These are phyloP conservation scores for Melieria omissa DNA, from an alignment of 2,888 invertebrate genomes.

Conservation along the genomic window DNA sequence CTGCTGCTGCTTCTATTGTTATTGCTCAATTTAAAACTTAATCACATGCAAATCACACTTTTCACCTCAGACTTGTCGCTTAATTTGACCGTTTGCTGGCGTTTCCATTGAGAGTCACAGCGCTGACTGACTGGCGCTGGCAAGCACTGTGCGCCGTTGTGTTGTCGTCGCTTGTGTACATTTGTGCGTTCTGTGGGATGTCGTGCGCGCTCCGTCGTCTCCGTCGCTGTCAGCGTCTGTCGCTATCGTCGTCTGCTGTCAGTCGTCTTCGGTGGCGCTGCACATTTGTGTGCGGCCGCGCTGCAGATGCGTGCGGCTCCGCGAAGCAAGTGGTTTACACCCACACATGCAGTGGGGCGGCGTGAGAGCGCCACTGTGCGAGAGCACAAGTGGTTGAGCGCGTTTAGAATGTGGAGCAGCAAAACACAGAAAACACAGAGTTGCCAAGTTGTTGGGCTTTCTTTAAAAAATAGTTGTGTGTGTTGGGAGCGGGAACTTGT, in stretches of 20 bases:
- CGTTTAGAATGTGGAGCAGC: constrained; percentile 14
- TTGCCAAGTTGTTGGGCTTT: not conserved
- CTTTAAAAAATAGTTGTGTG: not conserved
- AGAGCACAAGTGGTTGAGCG: constrained; percentile 22
- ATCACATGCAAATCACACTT: no score
- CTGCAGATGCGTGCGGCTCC: constrained; percentile 15
- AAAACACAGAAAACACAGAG: not conserved
- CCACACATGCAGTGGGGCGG: constrained; percentile 29
- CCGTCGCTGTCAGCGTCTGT: not conserved
- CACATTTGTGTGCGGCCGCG: not conserved
- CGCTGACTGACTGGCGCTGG: no score
- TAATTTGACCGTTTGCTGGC: no score
- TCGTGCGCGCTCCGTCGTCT: no score
- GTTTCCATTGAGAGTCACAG: no score
- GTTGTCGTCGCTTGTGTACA: no score
- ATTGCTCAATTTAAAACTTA: not conserved
- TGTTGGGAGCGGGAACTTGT: not conserved
- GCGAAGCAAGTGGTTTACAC: constrained; percentile 4
- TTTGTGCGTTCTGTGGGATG: no score
- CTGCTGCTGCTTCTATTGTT: not conserved
- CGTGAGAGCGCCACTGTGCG: not conserved
- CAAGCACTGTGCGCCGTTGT: no score
- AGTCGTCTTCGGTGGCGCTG: not conserved
- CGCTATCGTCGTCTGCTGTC: constrained; percentile 8
- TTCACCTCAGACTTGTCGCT: no score